These are phyloP conservation scores for Tenebrosternarchus preto DNA, from an alignment of 2,113 vertebrate genomes.

Conservation along the genomic window DNA sequence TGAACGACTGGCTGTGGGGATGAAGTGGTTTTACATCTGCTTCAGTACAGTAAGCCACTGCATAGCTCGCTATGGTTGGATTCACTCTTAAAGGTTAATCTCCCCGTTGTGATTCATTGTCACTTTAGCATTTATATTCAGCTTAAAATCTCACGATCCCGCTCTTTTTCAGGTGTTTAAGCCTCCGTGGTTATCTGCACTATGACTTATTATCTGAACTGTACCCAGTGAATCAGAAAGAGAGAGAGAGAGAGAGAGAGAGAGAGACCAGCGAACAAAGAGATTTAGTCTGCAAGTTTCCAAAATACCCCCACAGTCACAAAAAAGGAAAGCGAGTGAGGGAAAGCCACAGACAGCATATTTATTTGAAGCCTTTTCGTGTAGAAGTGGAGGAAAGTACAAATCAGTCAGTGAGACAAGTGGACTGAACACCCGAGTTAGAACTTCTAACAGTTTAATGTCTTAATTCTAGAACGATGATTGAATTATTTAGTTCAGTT, in stretches of 20 bases:
- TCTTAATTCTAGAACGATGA: no score
- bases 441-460: no score
- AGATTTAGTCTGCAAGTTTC: conserved; percentile 52
- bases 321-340: background rate
- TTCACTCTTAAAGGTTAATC: conserved; percentile 65
- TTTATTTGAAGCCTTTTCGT: conserved; percentile 53
- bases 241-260: conserved; percentile 21
- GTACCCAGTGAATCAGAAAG: conserved; percentile 57
- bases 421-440: no score
- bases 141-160: conserved; percentile 56
- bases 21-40: background rate
- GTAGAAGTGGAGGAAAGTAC: conserved; percentile 23
- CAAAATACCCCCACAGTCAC: conserved; percentile 48
- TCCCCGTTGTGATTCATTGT: conserved; percentile 65
- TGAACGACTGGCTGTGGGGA: background rate
- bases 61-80: conserved; percentile 49
- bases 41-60: conserved; percentile 50
- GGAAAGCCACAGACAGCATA: conserved; percentile 19
- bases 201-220: conserved; percentile 61
- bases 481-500: no score
- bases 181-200: conserved; percentile 59
- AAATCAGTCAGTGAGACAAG: conserved; percentile 25
- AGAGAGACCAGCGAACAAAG: conserved; percentile 12
- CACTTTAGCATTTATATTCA: conserved; percentile 62
- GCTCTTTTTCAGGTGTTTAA: conserved; percentile 58